Evolutionary conservation across 2,113 vertebrate genomes (phyloP).

Genomic region (Saimiri boliviensis): DNA sequence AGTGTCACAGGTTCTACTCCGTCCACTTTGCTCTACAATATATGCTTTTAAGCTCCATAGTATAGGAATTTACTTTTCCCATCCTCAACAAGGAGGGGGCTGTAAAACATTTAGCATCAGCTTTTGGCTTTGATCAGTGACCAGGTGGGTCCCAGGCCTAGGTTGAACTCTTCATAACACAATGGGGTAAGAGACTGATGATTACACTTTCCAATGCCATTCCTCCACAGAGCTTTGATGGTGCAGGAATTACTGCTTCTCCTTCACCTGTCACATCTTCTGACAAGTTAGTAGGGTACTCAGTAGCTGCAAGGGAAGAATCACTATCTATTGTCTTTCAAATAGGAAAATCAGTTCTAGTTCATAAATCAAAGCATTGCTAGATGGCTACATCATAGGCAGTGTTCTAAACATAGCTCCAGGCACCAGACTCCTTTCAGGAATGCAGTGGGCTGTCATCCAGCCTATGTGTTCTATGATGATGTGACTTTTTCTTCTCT

Average conservation of each 20-base stretch:
- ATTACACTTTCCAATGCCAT: accelerated
- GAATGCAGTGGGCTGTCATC: background rate
- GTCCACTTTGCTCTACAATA: background rate
- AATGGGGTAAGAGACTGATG: background rate
- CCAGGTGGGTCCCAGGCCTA: background rate
- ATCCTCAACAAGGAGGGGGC: background rate
- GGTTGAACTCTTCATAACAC: background rate
- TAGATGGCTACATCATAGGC: background rate
- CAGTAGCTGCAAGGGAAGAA: background rate
- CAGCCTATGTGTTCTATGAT: background rate
- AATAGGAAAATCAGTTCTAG: background rate
- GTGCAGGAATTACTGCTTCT: background rate
- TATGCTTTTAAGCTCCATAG: background rate
- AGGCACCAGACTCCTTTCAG: background rate
- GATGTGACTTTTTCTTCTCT: background rate
- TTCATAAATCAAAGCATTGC: background rate
- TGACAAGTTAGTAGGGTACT: background rate
- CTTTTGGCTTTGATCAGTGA: background rate
- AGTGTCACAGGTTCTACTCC: background rate
- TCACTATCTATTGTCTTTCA: background rate
- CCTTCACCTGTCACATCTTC: background rate
- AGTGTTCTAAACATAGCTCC: background rate
- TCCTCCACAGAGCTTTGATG: accelerated
- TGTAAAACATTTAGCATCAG: accelerated
- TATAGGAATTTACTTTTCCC: conserved; percentile 8